Base-by-base conservation (phyloP, 1,140 invertebrate genomes). In the Chironomus striatipennis region DNA sequence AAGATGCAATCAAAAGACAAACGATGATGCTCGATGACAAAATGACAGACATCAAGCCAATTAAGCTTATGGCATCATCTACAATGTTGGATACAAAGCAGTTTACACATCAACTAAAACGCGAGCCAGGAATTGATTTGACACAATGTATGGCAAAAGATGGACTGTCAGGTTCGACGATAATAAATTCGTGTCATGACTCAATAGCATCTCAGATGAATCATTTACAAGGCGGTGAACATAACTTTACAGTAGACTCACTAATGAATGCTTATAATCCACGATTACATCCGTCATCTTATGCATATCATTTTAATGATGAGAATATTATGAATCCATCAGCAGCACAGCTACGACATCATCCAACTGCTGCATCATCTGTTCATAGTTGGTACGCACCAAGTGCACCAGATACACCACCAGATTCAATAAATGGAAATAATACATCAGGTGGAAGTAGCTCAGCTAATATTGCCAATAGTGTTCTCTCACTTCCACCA, bases 1-100 rank as follows among this genome's bases (percentile, higher is more conserved):
- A 96, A 77, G 93, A 95, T 78, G 90, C 91, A 0, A 76, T 93
- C 17, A 94, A 94, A 79, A 85, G 93, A 7, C 91, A 93, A 76
- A 79, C 78, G 7, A 15, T 75, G 21, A 81, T 80, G 79, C 79
- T 82, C 77, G 82, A 82, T 74, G 81, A 82, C 42, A 82, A 82
- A 77, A 76, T 82, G 74, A 78, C 80, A 73, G 81, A 82, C 76
- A 82, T 82, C 75, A 82, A 82, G 75, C 81, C 81, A 0, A 74
- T 82, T 0, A 82, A 82, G 76, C 76, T 82, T 74, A 82, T 82
- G 81, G 79, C 81, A 20, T 81, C 82, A 24, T 79, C 80, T 15
- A 80, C 80, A 8, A 12, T 74, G 42, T 73, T 82, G 57, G 81
- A 82, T 73, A 20, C 74, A 34, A 76, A 76, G 42, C 72, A 75